Base-by-base conservation (phyloP, 2,113 vertebrate species). In the Oncorhynchus tshawytscha region DNA sequence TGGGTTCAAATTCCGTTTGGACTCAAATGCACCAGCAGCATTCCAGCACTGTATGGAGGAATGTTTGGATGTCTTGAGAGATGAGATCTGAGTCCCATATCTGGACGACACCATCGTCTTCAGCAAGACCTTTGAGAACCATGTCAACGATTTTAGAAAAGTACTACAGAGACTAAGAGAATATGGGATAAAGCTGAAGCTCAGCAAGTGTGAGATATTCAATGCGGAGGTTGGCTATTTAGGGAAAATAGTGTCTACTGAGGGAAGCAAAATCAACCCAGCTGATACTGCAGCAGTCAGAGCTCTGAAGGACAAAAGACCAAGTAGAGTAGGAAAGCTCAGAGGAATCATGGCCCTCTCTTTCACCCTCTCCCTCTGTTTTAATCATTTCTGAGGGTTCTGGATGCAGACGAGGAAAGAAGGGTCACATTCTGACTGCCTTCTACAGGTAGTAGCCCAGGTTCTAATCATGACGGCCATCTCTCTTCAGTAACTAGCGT, bases 401-500 rank as follows among this genome's bases (percentile, higher is more conserved):
- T 64, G 45, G 70, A 70, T 65, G 59, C 70, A 75, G 34, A 34
- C n/a, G 20, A n/a, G 16, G 29, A 51, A 69, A 74, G 39, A 45
- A 45, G 39, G 34, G 34, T 39, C 8, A 39, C 39, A 39, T 39
- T 39, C 39, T 39, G 39, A 2, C 39, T 39, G 65, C 31, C 16
- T 66, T 24, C 12, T 49, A 45, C 8, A 76, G 18, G n/a, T 72
- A 15, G 49, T 15, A 75, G 27, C 69, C 34, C 29, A 24, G 20
- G 39, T 48, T 80, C 18, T 65, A 80, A 88, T 84, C 86, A 88
- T 82, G 81, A 70, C 69, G 77, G 8, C 16, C 8, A 45, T 51
- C 12, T 72, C 11, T 79, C 67, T 80, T 81, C 83, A 82, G 77
- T 77, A 84, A 9, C 39, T 45, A 45, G 2, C 9, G 9, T 45